Evolutionary conservation across 2,113 vertebrate species (phyloP).

Genomic region (Bos taurus): DNA sequence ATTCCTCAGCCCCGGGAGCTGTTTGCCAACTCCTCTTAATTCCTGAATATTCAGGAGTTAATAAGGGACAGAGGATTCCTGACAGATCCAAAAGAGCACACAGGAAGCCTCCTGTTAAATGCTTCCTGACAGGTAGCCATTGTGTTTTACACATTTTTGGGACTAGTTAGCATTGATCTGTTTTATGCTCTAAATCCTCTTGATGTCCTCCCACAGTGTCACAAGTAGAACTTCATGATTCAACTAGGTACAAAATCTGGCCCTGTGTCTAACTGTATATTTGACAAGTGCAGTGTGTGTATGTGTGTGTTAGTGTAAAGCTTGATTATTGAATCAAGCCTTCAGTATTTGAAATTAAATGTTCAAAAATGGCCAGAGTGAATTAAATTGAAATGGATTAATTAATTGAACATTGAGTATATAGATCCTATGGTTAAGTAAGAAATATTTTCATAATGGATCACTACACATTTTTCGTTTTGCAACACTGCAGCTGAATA

Average conservation of each 20-base stretch:
- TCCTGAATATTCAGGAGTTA: no score
- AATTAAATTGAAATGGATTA: background rate
- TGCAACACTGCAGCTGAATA: background rate
- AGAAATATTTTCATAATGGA: background rate
- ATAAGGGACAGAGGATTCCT: no score
- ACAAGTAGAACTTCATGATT: background rate
- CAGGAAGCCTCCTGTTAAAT: no score
- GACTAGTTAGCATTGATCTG: background rate
- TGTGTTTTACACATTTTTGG: background rate
- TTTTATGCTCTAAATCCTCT: background rate
- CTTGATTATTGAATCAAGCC: background rate
- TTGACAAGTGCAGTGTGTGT: background rate
- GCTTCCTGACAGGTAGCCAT: background rate
- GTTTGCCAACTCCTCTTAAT: no score
- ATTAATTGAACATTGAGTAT: background rate
- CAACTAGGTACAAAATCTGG: background rate
- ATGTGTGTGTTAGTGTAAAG: background rate
- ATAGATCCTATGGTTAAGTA: background rate
- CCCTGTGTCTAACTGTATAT: background rate
- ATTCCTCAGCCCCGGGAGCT: no score
- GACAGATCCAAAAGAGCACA: no score
- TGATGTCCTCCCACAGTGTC: background rate
- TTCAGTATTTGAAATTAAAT: background rate
- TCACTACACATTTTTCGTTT: background rate
- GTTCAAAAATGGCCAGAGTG: background rate